These are phyloP conservation scores for Portunus trituberculatus DNA, from an alignment of 1,140 invertebrate genomes.

Conservation along the genomic window DNA sequence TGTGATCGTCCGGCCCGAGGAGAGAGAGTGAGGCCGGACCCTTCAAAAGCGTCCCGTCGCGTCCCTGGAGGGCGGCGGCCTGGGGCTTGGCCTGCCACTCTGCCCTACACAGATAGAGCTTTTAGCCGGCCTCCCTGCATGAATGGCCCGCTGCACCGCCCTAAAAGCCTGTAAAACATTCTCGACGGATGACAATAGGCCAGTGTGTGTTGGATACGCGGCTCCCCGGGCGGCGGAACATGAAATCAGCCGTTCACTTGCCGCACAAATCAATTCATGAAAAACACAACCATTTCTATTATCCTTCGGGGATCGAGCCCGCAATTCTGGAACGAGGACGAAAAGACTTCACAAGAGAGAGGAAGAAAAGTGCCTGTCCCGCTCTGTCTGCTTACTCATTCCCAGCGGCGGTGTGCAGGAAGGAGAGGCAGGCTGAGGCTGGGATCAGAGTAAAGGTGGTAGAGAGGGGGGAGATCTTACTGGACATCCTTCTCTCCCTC, in stretches of 20 bases:
- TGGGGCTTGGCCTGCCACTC: neutral
- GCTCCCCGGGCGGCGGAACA: neutral
- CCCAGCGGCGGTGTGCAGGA: neutral
- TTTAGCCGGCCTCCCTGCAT: constrained; percentile 9
- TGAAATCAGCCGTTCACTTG: neutral
- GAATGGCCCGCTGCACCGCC: neutral
- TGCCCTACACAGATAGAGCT: neutral
- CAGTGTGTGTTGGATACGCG: neutral
- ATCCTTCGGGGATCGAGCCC: neutral
- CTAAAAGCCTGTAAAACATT: constrained; percentile 23
- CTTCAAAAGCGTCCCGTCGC: neutral
- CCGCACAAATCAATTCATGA: neutral
- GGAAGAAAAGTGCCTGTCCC: neutral
- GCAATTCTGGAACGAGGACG: neutral
- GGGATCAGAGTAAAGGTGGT: neutral
- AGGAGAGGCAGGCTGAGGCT: neutral
- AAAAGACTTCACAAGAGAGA: neutral
- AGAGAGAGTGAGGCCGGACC: neutral
- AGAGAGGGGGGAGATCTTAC: neutral
- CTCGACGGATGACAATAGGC: constrained; percentile 18
- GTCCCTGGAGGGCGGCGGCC: neutral
- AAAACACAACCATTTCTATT: neutral
- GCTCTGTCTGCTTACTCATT: neutral
- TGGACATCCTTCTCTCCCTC: neutral
- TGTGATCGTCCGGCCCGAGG: neutral